Conservation (phyloP, 2,113 vertebrate species). For the Hylia prasina region DNA sequence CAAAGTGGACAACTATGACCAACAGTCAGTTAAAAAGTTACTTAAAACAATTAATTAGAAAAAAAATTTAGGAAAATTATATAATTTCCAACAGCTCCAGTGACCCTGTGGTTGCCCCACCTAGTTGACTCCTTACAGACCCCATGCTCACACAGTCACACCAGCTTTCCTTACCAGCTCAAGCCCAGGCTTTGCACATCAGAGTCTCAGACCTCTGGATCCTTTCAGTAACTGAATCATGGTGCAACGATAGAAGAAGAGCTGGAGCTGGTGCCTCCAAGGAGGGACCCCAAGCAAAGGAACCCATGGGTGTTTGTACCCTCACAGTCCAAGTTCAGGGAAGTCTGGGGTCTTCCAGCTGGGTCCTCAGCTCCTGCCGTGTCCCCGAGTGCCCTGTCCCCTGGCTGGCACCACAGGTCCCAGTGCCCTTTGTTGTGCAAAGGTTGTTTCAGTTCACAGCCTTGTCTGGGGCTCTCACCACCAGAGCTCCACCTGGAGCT, state of each 20-base stretch:
- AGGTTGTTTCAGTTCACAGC: not conserved
- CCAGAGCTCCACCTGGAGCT: not conserved
- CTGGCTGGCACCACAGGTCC: not conserved
- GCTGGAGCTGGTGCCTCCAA: rapidly evolving
- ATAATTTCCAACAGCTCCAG: not conserved
- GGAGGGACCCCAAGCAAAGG: rapidly evolving
- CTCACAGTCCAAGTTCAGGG: not conserved
- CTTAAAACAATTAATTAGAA: not conserved
- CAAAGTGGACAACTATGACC: not conserved
- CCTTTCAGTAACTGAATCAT: not conserved
- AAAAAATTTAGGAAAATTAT: not conserved
- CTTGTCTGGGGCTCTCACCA: not conserved
- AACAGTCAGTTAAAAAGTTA: not conserved
- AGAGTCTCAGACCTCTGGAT: not conserved
- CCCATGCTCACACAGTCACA: not conserved
- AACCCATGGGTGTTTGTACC: not conserved
- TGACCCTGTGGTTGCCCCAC: no score
- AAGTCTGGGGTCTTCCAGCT: not conserved
- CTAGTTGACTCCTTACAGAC: not conserved
- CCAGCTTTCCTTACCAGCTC: not conserved
- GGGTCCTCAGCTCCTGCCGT: not conserved
- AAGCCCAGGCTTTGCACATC: rapidly evolving
- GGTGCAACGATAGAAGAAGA: not conserved
- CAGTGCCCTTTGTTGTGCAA: not conserved
- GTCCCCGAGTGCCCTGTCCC: not conserved